Percentiles rank a stretch among this genome's conserved stretches.
phyloP scores from a whole-genome alignment of 2,888 invertebrate genomes.

The Cryptocephalus moraei region DNA sequence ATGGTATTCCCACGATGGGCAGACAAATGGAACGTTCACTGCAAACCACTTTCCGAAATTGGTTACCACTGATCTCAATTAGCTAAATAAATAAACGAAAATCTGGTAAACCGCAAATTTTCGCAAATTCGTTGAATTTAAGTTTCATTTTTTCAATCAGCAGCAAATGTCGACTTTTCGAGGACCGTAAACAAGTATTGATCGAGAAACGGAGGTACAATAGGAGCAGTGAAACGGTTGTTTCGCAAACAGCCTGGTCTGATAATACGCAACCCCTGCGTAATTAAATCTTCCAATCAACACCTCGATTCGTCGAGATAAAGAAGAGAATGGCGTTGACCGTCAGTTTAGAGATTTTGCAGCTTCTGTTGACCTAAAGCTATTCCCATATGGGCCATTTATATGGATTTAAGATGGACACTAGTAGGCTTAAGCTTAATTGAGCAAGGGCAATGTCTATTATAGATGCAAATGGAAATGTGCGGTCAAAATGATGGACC shows the following conservation, averaged over 20 bases:
- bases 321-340: conserved; percentile 26
- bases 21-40: too few species aligned
- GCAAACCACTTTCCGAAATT: too few species aligned
- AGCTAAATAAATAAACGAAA: too few species aligned
- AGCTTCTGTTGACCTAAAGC: conserved; percentile 17
- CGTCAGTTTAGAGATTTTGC: conserved; percentile 23
- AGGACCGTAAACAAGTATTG: too few species aligned
- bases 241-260: not conserved
- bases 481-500: conserved; percentile 31
- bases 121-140: too few species aligned
- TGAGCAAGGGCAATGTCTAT: conserved; percentile 32
- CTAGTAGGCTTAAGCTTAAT: conserved; percentile 31
- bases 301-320: conserved; percentile 36
- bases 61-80: too few species aligned
- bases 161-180: too few species aligned
- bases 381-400: conserved; percentile 38
- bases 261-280: conserved; percentile 18
- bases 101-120: too few species aligned
- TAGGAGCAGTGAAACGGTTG: too few species aligned
- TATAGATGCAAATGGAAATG: conserved; percentile 38
- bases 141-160: too few species aligned
- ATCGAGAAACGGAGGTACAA: too few species aligned
- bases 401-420: conserved; percentile 39
- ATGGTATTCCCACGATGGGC: too few species aligned
- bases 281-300: conserved; percentile 40